Conservation (phyloP, 1,140 invertebrate genomes). For the Drosophila willistoni region DNA sequence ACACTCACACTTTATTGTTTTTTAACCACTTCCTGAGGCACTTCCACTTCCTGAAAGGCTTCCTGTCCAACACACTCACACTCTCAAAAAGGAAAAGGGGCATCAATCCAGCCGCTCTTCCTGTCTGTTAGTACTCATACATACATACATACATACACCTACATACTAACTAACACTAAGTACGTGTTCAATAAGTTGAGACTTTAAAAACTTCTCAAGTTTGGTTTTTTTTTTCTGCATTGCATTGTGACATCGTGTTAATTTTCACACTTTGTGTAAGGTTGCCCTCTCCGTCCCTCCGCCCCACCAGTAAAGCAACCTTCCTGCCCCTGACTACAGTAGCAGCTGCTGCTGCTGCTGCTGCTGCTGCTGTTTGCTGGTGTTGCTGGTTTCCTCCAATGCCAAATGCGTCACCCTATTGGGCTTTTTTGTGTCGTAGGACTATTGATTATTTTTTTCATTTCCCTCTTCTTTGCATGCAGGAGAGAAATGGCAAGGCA, state of each 20-base stretch:
- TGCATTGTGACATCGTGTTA: constrained; percentile 43
- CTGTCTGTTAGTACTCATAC: not conserved
- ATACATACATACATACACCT: too few relatives aligned
- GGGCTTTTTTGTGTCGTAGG: constrained; percentile 44
- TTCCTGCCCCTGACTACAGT: too few relatives aligned
- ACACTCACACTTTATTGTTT: constrained; percentile 40
- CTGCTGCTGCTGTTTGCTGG: too few relatives aligned
- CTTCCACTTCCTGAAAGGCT: constrained; percentile 51
- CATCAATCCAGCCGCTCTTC: constrained; percentile 37
- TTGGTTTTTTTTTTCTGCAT: not conserved
- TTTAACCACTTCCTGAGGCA: constrained; percentile 71
- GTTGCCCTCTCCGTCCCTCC: not conserved
- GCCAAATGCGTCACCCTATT: constrained; percentile 10
- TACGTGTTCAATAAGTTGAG: constrained; percentile 53
- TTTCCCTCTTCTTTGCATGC: constrained; percentile 24
- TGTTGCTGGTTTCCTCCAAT: constrained; percentile 12
- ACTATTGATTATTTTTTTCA: constrained; percentile 12
- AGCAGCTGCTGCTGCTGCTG: not conserved
- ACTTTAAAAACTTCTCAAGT: constrained; percentile 38
- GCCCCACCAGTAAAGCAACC: not conserved
- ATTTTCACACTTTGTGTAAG: constrained; percentile 44
- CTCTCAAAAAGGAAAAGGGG: not conserved
- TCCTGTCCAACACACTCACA: constrained; percentile 36
- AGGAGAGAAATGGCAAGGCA: constrained; percentile 8
- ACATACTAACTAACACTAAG: constrained; percentile 31